A percentile compares a stretch with the other conserved stretches of the same genome.
phyloP scores from a whole-genome alignment of 2,797 vertebrate genomes.

The Remorina albescens region DNA sequence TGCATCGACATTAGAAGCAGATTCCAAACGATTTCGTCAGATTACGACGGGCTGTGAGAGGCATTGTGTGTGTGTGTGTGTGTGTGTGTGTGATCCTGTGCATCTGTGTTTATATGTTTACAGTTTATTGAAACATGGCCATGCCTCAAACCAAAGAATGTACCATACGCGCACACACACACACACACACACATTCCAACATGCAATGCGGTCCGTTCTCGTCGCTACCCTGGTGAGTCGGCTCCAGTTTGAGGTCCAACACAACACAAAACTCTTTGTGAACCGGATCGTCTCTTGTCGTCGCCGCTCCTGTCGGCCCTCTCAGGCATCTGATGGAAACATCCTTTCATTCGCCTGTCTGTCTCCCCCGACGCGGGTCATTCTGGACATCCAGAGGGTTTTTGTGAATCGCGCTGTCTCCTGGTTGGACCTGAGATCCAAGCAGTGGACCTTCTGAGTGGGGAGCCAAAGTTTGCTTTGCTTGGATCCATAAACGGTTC shows the following conservation, averaged over 20 bases:
- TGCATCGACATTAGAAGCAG: slow-evolving; percentile 10
- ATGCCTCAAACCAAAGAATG: slow-evolving; percentile 53
- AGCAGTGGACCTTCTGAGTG: no score
- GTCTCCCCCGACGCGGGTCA: background rate
- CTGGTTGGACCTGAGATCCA: background rate
- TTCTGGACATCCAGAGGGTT: background rate
- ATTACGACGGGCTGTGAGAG: slow-evolving; percentile 15
- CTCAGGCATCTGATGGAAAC: slow-evolving; percentile 27
- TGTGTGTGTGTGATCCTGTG: slow-evolving; percentile 3
- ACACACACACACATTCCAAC: slow-evolving; percentile 48
- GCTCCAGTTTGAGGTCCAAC: slow-evolving; percentile 48
- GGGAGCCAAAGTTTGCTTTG: slow-evolving; percentile 27
- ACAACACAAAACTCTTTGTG: slow-evolving; percentile 66
- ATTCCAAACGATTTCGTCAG: slow-evolving; percentile 35
- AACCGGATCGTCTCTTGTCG: slow-evolving; percentile 10
- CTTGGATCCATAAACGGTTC: slow-evolving; percentile 14
- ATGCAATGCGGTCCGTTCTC: slow-evolving; percentile 45
- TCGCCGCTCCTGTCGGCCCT: slow-evolving; percentile 14
- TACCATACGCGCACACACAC: slow-evolving; percentile 27
- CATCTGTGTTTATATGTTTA: slow-evolving; percentile 60
- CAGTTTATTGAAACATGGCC: slow-evolving; percentile 48
- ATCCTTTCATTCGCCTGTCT: slow-evolving; percentile 1
- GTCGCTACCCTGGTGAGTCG: slow-evolving; percentile 41
- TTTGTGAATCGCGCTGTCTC: slow-evolving; percentile 4
- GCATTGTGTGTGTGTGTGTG: slow-evolving; percentile 14